Conservation (phyloP, 2,113 vertebrate species). For the Callospermophilus lateralis region DNA sequence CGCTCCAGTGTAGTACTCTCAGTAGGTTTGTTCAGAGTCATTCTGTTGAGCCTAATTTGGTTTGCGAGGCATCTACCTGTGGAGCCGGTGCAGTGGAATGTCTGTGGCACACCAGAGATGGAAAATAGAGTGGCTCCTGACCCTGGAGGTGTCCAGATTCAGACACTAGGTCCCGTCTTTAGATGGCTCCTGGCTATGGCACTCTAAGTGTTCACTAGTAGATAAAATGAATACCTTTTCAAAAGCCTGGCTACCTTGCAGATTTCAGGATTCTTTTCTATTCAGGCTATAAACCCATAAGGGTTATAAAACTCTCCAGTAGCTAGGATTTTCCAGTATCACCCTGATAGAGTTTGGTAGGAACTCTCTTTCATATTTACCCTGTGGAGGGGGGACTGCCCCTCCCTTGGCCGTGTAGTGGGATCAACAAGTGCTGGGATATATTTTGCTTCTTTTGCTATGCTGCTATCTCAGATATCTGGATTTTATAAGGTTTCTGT, state of each 20-base stretch:
- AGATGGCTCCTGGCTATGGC: background rate
- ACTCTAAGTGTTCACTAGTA: background rate
- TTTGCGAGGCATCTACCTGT: background rate
- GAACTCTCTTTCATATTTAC: background rate
- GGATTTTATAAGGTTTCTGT: background rate
- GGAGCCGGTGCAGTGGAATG: background rate
- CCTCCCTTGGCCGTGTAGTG: background rate
- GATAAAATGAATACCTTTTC: background rate
- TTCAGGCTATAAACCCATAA: too few species aligned
- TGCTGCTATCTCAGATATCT: background rate
- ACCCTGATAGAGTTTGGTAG: background rate
- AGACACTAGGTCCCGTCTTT: background rate
- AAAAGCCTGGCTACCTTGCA: background rate
- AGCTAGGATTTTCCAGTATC: background rate
- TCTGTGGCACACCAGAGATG: background rate
- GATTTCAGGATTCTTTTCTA: background rate
- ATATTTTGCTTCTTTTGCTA: background rate
- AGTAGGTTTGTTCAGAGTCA: background rate
- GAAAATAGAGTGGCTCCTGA: background rate
- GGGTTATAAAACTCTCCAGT: background rate
- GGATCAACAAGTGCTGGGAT: background rate
- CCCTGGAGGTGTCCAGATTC: background rate
- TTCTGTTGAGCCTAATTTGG: background rate
- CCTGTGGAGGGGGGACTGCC: background rate
- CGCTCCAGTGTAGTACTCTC: background rate